A percentile compares a stretch with the other conserved stretches of the same genome.
These are phyloP conservation scores for Octomys mimax DNA, from an alignment of 2,797 vertebrate species.

Conservation along the genomic window DNA sequence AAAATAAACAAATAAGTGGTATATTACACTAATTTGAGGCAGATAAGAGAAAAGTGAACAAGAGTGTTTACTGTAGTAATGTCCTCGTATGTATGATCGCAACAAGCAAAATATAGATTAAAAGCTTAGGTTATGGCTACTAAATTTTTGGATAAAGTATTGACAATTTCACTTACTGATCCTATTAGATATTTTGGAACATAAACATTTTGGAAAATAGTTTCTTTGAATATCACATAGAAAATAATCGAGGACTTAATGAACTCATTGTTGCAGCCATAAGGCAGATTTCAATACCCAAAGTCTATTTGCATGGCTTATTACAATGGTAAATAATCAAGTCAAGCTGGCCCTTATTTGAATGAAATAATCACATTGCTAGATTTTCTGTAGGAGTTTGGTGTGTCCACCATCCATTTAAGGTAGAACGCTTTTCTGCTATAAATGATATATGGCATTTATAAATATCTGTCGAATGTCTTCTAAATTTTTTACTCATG, in stretches of 20 bases:
- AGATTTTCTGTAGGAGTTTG: background rate
- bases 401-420: background rate
- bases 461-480: slow-evolving; percentile 70
- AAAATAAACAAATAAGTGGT: background rate
- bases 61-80: background rate
- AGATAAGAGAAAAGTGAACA: slow-evolving; percentile 5
- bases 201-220: background rate
- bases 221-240: background rate
- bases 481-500: slow-evolving; percentile 45
- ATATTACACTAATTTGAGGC: background rate
- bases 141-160: background rate
- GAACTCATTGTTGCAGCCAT: background rate
- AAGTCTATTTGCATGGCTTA: background rate
- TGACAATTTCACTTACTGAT: slow-evolving; percentile 9
- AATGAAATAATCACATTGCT: background rate
- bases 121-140: background rate
- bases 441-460: background rate
- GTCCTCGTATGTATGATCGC: background rate
- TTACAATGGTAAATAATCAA: background rate
- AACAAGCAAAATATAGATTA: background rate
- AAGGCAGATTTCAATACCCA: background rate
- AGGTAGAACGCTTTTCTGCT: background rate
- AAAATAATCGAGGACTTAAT: slow-evolving; percentile 59
- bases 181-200: slow-evolving; percentile 9
- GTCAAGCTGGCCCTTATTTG: background rate